phyloP scores from a whole-genome alignment of 1,140 invertebrate species.

The Sinella curviseta region DNA sequence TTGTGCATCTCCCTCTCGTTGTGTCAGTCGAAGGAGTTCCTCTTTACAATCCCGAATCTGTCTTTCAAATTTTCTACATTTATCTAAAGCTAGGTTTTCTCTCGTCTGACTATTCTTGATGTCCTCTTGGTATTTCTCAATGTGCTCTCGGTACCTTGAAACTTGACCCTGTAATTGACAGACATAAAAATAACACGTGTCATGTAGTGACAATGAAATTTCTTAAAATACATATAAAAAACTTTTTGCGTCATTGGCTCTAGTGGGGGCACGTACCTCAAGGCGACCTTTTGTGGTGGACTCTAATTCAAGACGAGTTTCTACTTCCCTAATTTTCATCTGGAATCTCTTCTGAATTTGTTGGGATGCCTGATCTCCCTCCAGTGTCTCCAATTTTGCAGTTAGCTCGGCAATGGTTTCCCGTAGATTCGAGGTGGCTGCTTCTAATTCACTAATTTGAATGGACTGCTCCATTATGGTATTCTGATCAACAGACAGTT shows the following conservation, averaged over 20 bases:
- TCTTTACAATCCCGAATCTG: conserved; percentile 71
- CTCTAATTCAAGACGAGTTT: conserved; percentile 85
- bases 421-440: conserved; percentile 71
- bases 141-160: conserved; percentile 75
- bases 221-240: neutral
- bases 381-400: conserved; percentile 73
- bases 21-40: conserved; percentile 65
- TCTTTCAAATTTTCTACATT: conserved; percentile 70
- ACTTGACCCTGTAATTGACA: conserved; percentile 65
- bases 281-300: conserved; percentile 77
- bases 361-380: conserved; percentile 75
- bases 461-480: conserved; percentile 77
- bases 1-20: conserved; percentile 71
- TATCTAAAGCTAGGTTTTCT: conserved; percentile 75
- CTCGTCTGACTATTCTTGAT: conserved; percentile 67
- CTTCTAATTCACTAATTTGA: conserved; percentile 74
- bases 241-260: neutral
- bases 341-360: conserved; percentile 69
- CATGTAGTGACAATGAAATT: neutral
- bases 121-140: conserved; percentile 77
- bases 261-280: conserved; percentile 62
- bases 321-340: conserved; percentile 80
- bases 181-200: too few relatives aligned
- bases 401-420: conserved; percentile 76
- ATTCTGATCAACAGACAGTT: conserved; percentile 79